Percentiles rank a stretch among this genome's conserved stretches.
Conservation (phyloP, 1,140 invertebrate genomes). For the Trichonephila clavata region DNA sequence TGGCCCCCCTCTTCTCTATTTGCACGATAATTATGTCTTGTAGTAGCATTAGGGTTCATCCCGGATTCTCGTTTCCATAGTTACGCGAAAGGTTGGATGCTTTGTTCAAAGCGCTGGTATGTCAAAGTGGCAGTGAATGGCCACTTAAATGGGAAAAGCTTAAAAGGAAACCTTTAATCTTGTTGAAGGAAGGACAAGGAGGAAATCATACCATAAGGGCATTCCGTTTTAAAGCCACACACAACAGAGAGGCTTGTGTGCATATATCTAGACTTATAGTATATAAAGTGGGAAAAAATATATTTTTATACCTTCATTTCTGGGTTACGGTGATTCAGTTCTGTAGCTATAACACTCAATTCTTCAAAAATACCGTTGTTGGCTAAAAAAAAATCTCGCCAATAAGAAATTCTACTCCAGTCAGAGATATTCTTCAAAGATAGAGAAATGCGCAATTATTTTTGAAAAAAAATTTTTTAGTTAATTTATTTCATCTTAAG, state of each 20-base stretch:
- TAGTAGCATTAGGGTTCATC: constrained; percentile 71
- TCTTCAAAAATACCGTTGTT: not conserved
- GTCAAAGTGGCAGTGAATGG: constrained; percentile 48
- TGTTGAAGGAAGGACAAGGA: constrained; percentile 41
- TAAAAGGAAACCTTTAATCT: constrained; percentile 70
- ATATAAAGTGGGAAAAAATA: constrained; percentile 42
- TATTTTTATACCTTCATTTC: constrained; percentile 54
- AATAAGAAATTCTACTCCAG: not conserved
- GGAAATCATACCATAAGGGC: constrained; percentile 37
- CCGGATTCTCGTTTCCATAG: constrained; percentile 60
- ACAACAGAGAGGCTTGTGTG: constrained; percentile 52
- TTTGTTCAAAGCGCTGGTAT: constrained; percentile 58
- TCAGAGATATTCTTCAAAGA: constrained; percentile 16
- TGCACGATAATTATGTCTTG: constrained; percentile 63
- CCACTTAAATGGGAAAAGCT: constrained; percentile 69
- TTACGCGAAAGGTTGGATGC: constrained; percentile 46
- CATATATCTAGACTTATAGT: constrained; percentile 45
- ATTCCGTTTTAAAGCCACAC: constrained; percentile 65
- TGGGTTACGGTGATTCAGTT: constrained; percentile 31
- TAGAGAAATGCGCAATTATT: not conserved
- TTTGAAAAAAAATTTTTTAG: not conserved
- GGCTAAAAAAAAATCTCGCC: not conserved
- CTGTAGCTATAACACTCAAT: not conserved
- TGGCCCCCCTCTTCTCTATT: constrained; percentile 40
- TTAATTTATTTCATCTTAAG: not conserved